Percentiles rank a stretch among this genome's conserved stretches.
Conservation (phyloP, 1,140 invertebrate species). For the Steinernema feltiae region DNA sequence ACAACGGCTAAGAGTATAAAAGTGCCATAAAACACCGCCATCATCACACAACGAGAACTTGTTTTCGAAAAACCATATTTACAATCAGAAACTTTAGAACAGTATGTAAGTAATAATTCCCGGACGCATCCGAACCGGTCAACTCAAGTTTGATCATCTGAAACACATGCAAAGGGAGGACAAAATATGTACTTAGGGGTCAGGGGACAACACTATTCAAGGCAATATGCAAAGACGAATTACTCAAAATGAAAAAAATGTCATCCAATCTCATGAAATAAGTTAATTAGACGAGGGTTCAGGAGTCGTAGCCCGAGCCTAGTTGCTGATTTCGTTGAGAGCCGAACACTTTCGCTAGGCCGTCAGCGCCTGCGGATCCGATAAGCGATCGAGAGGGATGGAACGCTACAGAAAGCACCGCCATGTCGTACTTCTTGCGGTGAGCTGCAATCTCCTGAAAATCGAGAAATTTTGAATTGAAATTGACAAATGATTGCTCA, state of each 20-base stretch:
- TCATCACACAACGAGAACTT: background rate
- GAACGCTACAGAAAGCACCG: slow-evolving; percentile 97
- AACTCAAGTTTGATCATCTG: background rate
- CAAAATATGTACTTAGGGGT: slow-evolving; percentile 11
- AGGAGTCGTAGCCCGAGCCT: background rate
- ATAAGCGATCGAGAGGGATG: slow-evolving; percentile 96
- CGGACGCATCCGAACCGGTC: background rate
- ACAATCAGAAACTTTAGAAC: background rate
- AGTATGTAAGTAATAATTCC: background rate
- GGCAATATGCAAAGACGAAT: background rate
- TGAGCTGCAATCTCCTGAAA: slow-evolving; percentile 98
- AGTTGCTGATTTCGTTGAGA: background rate
- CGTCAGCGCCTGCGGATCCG: slow-evolving; percentile 94
- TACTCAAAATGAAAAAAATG: background rate
- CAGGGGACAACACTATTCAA: background rate
- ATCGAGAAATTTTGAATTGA: too few relatives aligned
- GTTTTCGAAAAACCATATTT: background rate
- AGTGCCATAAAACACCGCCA: background rate
- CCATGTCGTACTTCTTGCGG: slow-evolving; percentile 98
- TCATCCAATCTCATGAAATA: background rate
- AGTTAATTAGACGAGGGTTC: too few relatives aligned
- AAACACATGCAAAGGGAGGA: background rate
- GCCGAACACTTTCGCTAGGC: slow-evolving; percentile 79
- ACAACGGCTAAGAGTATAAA: background rate
- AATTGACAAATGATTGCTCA: too few relatives aligned